A percentile compares a stretch with the other conserved stretches of the same genome.
Conservation (phyloP, 2,113 vertebrate genomes). For the Lanius ludovicianus region DNA sequence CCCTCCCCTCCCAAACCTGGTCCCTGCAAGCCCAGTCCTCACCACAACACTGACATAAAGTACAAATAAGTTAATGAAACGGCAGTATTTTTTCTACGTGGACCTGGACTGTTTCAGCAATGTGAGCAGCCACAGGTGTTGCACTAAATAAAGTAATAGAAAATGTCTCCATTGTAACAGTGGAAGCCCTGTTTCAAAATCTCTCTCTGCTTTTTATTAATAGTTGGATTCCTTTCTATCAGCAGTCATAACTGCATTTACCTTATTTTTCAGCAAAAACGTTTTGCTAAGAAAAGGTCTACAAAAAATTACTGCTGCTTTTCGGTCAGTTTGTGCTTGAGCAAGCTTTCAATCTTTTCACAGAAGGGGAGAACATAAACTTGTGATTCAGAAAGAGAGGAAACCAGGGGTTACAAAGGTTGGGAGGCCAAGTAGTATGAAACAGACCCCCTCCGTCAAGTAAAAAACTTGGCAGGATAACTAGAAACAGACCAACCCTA, state of each 20-base stretch:
- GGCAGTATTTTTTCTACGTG: conserved; percentile 52
- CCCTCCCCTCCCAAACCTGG: background rate
- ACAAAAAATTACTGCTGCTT: conserved; percentile 79
- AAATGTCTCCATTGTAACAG: conserved; percentile 83
- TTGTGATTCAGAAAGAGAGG: conserved; percentile 83
- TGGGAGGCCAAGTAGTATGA: conserved; percentile 84
- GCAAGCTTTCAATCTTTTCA: conserved; percentile 82
- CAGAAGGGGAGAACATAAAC: conserved; percentile 83
- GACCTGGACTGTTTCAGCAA: conserved; percentile 83
- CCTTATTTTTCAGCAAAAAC: conserved; percentile 78
- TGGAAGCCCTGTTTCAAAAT: conserved; percentile 80
- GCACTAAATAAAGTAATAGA: conserved; percentile 83
- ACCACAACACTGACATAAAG: conserved; percentile 36
- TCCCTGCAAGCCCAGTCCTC: background rate
- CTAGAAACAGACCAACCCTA: conserved; percentile 86
- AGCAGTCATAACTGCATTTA: conserved; percentile 75
- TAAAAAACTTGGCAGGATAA: conserved; percentile 84
- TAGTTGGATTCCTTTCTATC: conserved; percentile 83
- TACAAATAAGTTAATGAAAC: conserved; percentile 77
- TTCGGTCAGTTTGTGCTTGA: conserved; percentile 76
- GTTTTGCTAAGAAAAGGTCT: conserved; percentile 82
- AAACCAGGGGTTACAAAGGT: conserved; percentile 87
- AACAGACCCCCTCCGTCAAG: conserved; percentile 85
- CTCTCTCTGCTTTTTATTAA: conserved; percentile 86
- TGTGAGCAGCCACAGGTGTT: conserved; percentile 81